Evolutionary conservation across 2,797 vertebrate genomes (phyloP).

Genomic region (Distichodus sexfasciatus): DNA sequence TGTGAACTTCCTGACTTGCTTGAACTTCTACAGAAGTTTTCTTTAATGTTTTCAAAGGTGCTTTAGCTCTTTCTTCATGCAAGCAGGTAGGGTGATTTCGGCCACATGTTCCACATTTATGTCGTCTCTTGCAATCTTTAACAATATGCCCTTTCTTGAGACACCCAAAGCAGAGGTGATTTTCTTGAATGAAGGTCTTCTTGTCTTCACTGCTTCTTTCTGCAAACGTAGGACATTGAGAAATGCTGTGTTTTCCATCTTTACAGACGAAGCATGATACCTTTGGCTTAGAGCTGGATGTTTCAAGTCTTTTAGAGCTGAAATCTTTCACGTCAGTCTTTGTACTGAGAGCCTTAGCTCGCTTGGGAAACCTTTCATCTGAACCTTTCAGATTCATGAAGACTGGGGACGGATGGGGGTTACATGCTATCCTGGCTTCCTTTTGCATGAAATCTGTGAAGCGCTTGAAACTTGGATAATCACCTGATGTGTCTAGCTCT

Average conservation of each 20-base stretch:
- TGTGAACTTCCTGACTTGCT: constrained; percentile 18
- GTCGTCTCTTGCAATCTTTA: constrained; percentile 45
- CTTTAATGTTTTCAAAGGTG: background rate
- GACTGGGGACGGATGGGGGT: constrained; percentile 36
- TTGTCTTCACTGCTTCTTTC: background rate
- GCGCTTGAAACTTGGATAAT: constrained; percentile 15
- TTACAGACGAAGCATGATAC: constrained; percentile 36
- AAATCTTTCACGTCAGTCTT: constrained; percentile 6
- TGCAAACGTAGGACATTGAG: constrained; percentile 40
- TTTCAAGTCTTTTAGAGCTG: background rate
- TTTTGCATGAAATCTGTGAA: constrained; percentile 3
- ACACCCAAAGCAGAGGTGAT: constrained; percentile 34
- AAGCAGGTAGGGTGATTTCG: constrained; percentile 20
- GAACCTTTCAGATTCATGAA: background rate
- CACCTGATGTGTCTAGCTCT: constrained; percentile 11
- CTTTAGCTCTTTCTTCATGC: constrained; percentile 4
- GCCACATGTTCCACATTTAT: constrained; percentile 13
- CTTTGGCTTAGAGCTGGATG: background rate
- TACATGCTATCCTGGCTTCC: constrained; percentile 39
- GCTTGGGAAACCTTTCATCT: constrained; percentile 19
- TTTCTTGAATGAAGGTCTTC: constrained; percentile 15
- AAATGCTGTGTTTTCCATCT: constrained; percentile 29
- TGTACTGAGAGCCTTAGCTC: constrained; percentile 37
- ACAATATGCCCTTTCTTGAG: constrained; percentile 7
- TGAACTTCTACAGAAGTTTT: background rate